A percentile compares a stretch with the other conserved stretches of the same genome.
Conservation (phyloP, 2,888 invertebrate species). For the Aphidius colemani region DNA sequence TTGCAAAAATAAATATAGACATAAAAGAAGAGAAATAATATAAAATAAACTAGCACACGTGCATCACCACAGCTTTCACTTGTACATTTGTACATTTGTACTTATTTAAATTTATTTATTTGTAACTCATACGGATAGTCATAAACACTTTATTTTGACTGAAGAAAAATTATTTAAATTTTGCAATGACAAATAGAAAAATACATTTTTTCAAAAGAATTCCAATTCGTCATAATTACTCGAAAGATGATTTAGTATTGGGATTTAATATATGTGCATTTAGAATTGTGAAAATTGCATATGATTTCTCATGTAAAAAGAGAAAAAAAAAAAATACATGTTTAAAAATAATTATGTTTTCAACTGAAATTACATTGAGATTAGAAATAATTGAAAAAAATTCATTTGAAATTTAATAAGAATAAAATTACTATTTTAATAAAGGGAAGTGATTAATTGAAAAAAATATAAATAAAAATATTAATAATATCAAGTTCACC, state of each 20-base stretch:
- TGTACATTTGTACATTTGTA: slow-evolving; percentile 8
- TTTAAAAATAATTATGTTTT: too few species aligned
- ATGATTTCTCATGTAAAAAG: background rate
- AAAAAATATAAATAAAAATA: too few species aligned
- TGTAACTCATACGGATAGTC: background rate
- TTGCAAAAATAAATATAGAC: background rate
- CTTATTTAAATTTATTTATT: slow-evolving; percentile 1
- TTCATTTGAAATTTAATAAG: too few species aligned
- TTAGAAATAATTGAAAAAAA: too few species aligned
- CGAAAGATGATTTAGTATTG: background rate
- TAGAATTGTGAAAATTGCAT: background rate
- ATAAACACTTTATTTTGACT: background rate
- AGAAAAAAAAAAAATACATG: too few species aligned
- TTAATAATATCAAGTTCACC: slow-evolving; percentile 55
- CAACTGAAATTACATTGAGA: too few species aligned
- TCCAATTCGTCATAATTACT: too few species aligned
- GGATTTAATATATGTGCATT: slow-evolving; percentile 7
- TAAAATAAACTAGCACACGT: slow-evolving; percentile 11
- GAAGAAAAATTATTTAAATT: background rate
- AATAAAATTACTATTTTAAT: too few species aligned
- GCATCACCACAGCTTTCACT: slow-evolving; percentile 29
- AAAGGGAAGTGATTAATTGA: background rate
- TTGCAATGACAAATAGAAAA: background rate
- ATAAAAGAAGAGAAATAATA: background rate
- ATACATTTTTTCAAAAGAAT: too few species aligned